Evolutionary conservation across 1,140 invertebrate species (phyloP).

Genomic region (Tachypleus tridentatus): DNA sequence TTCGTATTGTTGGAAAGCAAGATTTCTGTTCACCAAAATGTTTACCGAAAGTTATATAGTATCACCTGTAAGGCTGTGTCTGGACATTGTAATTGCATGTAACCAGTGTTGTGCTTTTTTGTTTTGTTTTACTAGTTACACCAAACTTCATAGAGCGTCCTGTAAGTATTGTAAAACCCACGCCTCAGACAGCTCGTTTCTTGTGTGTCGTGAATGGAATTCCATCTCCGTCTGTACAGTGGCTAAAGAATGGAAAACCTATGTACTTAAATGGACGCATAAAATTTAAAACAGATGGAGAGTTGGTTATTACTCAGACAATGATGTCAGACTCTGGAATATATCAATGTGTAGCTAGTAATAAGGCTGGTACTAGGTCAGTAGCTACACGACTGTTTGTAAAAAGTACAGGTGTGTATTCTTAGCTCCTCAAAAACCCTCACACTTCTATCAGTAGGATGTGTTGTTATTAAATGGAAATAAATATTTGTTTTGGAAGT

Average conservation of each 20-base stretch:
- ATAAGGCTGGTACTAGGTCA: constrained; percentile 49
- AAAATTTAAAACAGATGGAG: constrained; percentile 38
- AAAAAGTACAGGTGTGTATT: no score
- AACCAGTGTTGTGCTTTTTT: no score
- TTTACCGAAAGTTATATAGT: no score
- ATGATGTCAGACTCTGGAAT: constrained; percentile 53
- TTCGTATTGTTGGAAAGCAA: no score
- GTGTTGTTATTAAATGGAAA: no score
- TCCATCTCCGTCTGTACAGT: constrained; percentile 48
- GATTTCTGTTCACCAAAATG: no score
- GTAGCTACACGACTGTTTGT: constrained; percentile 38
- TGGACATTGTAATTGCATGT: no score
- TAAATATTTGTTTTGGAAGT: no score
- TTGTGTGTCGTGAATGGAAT: constrained; percentile 52
- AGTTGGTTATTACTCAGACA: constrained; percentile 50
- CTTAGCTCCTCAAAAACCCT: no score
- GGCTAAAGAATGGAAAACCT: constrained; percentile 46
- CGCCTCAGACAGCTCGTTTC: constrained; percentile 52
- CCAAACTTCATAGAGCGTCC: constrained; percentile 47
- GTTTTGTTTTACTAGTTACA: constrained; percentile 31
- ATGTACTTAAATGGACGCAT: constrained; percentile 36
- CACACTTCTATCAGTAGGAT: no score
- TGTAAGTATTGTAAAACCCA: constrained; percentile 43
- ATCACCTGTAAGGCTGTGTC: no score
- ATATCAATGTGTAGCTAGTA: constrained; percentile 63